Base-by-base conservation (phyloP, 2,888 invertebrate genomes). In the Drosophila pseudotakahashii region DNA sequence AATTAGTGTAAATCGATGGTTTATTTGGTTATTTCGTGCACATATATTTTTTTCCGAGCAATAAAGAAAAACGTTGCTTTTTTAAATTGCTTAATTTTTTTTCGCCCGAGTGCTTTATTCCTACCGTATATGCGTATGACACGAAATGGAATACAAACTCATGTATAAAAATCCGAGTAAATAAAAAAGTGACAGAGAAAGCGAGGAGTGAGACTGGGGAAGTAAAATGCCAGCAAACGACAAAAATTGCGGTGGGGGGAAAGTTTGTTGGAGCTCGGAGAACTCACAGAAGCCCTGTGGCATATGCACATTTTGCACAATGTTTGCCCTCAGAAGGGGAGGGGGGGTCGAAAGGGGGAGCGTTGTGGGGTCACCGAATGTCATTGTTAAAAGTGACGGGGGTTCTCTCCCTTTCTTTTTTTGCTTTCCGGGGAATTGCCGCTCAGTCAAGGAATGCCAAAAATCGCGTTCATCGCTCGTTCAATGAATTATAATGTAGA, bases 401-500 rank as follows among this genome's bases (percentile, higher is more conserved):
- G 53, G 19, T 32, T 16, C 41, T n/a, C 34, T 32, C 34, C 42
- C 32, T 16, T 11, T 13, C 37, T 11, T 13, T 10, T 32, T 41
- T 41, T 13, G 34, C 16, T 16, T 41, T 72, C 45, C 16, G n/a
- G 45, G 39, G 64, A 83, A 45, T 73, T 74, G 44, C 39, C 32
- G 37, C 37, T 16, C 45, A 57, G 51, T 69, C 26, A 58, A 70
- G 54, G 53, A 59, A 73, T 53, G 54, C 39, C 58, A 68, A 75
- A 79, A 79, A 76, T 82, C 80, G 77, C 70, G 75, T 71, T 75
- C 19, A 19, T 19, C 19, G 80, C 78, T 55, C 75, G 73, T 74
- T 74, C 75, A 77, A 78, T 80, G 86, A 82, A 82, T 85, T 80
- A 82, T 82, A 82, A 79, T 82, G 81, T 63, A 70, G 52, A 66